Evolutionary conservation across 2,797 vertebrate species (phyloP).

Genomic region (Botia kubotai): DNA sequence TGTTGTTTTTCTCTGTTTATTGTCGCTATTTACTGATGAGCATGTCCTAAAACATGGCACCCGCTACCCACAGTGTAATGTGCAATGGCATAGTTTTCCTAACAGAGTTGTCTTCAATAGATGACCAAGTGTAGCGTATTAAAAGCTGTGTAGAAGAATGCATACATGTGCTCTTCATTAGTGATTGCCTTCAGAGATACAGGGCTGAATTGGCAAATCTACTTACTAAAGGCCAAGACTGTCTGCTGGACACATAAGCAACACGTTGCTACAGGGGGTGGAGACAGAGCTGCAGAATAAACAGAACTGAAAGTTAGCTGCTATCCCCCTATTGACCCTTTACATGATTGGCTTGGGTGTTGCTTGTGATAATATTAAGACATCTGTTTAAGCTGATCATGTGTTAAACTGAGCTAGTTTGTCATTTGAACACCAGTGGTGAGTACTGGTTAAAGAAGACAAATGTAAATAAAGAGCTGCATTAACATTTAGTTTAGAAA

Average conservation of each 20-base stretch:
- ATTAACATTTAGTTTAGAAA: neutral
- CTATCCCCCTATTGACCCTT: constrained; percentile 65
- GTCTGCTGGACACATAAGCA: constrained; percentile 82
- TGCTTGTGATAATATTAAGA: neutral
- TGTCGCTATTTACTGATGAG: no score
- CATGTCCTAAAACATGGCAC: no score
- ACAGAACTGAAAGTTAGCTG: constrained; percentile 46
- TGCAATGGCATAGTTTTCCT: constrained; percentile 33
- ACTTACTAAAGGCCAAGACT: constrained; percentile 80
- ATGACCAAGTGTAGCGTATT: constrained; percentile 58
- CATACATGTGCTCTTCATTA: constrained; percentile 85
- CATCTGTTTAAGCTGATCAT: neutral
- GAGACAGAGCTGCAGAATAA: constrained; percentile 27
- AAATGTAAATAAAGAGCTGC: neutral
- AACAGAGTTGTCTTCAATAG: no score
- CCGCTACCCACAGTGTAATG: neutral
- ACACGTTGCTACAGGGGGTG: constrained; percentile 60
- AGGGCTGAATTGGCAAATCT: constrained; percentile 86
- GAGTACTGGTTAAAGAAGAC: neutral
- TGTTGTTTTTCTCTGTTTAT: no score
- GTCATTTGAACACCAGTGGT: neutral
- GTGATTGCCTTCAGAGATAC: constrained; percentile 80
- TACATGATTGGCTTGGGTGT: constrained; percentile 56
- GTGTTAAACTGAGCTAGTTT: neutral
- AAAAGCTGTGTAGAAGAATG: constrained; percentile 75